Base-by-base conservation (phyloP, 2,888 invertebrate species). In the Myopa tessellatipennis region DNA sequence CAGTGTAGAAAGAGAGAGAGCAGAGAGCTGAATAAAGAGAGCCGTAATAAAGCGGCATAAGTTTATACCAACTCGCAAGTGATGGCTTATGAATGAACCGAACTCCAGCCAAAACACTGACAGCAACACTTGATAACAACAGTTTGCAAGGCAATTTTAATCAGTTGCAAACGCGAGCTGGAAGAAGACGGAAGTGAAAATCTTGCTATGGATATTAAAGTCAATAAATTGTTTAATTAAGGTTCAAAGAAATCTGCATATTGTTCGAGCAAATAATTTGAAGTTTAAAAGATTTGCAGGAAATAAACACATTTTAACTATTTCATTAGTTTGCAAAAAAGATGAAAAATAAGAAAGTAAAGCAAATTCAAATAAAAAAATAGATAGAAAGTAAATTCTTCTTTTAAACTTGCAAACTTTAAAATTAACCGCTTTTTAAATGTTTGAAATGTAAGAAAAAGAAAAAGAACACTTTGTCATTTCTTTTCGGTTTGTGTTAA, bases 161-260 rank as follows among this genome's bases (percentile, higher is more conserved):
- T 79, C 82, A 85, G 85, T 85, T 82, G 81, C 82, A 80, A 81
- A 79, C 79, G 81, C 82, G 82, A 82, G 83, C 78, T 81, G 80
- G 55, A 79, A 76, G 76, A 76, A 77, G 73, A 81, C 77, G 82
- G 82, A 80, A 70, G 79, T 80, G 69, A 12, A 67, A 63, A 14
- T 70, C 14, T 18, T 18, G 26, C n/a, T 8, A 68, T 55, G 18
- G 18, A 69, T n/a, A 34, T 38, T 5, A n/a, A 70, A 18, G 1
- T 6, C 12, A 58, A 58, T n/a, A 58, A 6, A 58, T 12, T 58
- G 6, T 18, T n/a, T 1, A 6, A 6, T n/a, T 18, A 12, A 58
- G 8, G 18, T n/a, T 10, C 5, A 58, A 4, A 58, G 2, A n/a
- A n/a, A 58, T 4, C 26, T 40, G 7, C 2, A 70, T 26, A 12